These are phyloP conservation scores for Zoanthus solanderi DNA, from an alignment of 92 coral and sea anemone genomes.

Conservation along the genomic window DNA sequence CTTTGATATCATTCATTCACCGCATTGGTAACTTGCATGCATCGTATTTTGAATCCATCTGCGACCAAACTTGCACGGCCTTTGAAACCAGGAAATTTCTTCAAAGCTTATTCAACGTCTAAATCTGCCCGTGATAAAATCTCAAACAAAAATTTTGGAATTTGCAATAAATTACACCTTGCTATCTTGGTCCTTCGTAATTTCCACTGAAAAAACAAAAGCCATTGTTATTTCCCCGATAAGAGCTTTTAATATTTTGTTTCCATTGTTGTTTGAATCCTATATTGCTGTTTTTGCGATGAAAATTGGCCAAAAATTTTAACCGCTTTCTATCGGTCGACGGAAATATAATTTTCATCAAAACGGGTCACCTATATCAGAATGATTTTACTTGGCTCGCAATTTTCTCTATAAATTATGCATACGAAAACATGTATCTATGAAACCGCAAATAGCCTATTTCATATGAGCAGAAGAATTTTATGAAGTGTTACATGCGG, in stretches of 20 bases:
- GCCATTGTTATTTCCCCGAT: background rate
- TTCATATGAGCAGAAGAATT: background rate
- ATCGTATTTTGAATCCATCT: slow-evolving; percentile 7
- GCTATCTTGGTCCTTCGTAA: no score
- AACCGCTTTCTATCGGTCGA: background rate
- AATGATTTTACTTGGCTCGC: background rate
- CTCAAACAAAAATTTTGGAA: background rate
- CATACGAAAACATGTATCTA: background rate
- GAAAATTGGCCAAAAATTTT: background rate
- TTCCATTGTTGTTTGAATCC: background rate
- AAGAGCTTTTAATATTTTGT: background rate
- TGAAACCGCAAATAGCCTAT: slow-evolving; percentile 18
- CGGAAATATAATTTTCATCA: background rate
- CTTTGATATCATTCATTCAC: background rate
- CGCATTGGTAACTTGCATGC: background rate
- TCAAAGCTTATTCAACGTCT: background rate
- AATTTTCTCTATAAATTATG: slow-evolving; percentile 10
- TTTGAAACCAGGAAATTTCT: background rate
- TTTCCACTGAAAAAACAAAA: background rate
- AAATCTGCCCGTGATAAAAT: background rate
- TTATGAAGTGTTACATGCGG: slow-evolving; percentile 17
- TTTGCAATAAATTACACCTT: no score
- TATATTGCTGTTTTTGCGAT: background rate
- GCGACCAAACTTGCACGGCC: background rate
- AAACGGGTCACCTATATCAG: slow-evolving; percentile 12